Evolutionary conservation across 2,888 invertebrate genomes (phyloP).

Genomic region (Mimumesa dahlbomi): DNA sequence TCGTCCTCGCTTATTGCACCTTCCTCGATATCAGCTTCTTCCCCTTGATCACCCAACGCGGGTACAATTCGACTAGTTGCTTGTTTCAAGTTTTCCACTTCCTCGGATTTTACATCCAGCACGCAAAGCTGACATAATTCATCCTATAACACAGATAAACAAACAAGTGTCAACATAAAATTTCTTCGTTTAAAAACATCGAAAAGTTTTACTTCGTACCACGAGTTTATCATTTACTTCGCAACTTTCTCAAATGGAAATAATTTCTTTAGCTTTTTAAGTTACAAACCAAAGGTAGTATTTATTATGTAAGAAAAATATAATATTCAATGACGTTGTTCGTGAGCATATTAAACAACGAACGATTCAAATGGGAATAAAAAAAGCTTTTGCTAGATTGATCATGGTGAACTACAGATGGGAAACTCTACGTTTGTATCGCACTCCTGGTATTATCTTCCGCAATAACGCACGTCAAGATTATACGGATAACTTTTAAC

Average conservation of each 20-base stretch:
- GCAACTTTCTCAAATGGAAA: too few relatives aligned
- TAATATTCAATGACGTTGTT: too few relatives aligned
- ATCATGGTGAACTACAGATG: too few relatives aligned
- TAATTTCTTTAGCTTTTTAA: too few relatives aligned
- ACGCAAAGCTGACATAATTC: conserved; percentile 78
- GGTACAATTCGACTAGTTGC: conserved; percentile 45
- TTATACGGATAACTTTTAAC: conserved; percentile 40
- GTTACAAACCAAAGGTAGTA: too few relatives aligned
- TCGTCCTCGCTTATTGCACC: conserved; percentile 66
- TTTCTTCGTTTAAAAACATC: background rate
- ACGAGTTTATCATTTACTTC: too few relatives aligned
- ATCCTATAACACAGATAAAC: conserved; percentile 69
- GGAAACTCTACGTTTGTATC: conserved; percentile 4
- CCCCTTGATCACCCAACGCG: conserved; percentile 68
- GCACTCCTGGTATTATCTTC: conserved; percentile 12
- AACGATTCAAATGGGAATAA: too few relatives aligned
- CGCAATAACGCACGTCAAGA: background rate
- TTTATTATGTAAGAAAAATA: too few relatives aligned
- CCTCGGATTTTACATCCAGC: conserved; percentile 72
- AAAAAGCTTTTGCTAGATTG: too few relatives aligned
- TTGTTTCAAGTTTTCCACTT: conserved; percentile 45
- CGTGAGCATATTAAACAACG: too few relatives aligned
- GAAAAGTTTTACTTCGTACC: too few relatives aligned
- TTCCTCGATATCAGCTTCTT: conserved; percentile 75
- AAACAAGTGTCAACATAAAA: background rate